Evolutionary conservation across 2,113 vertebrate genomes (phyloP), one percentile per base, ranked within the genome.

Genomic region (Montifringilla adamsi): DNA sequence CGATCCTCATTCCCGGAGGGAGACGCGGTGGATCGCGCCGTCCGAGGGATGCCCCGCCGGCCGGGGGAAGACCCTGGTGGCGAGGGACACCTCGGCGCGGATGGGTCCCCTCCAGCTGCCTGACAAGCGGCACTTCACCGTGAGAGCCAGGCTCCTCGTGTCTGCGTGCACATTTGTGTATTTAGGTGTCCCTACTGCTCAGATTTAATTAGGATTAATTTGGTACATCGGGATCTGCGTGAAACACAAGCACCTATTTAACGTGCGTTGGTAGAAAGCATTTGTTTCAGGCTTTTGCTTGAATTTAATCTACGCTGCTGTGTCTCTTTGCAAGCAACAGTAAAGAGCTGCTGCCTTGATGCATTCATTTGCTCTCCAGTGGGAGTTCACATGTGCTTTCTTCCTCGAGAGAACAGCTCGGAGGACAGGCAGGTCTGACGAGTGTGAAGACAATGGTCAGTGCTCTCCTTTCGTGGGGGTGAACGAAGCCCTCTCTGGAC

Each of bases 131-230:
- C 55, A 6, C 47, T 89, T 81, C 3, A 6, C 35, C 30, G 6
- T 14, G 37, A 62, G 31, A 73, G 23, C 59, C 47, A 11, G 27
- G 39, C 47, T 74, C 9, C 72, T 67, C 4, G 5, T 26, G 19
- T 30, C 35, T 76, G 64, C 7, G 2, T 7, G 73, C 35, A 4
- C 31, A 2, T 10, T 17, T 47, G 43, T 72, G 52, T 43, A 21
- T 81, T 16, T 22, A 62, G 46, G 31, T 89, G 53, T 74, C 59
- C 46, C 69, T 77, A 52, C 62, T 69, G 62, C 66, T 83, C 58
- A 49, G 43, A 49, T 93, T 87, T 87, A 73, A 72, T 91, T 75
- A 77, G 78, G 84, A 89, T 84, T 91, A 70, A 87, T 74, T 93
- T 85, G 72, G 44, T 92, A 85, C 55, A 67, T 24, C n/a, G 37